A percentile compares a stretch with the other conserved stretches of the same genome.
These are phyloP conservation scores for Apocrypta bakeri DNA, from an alignment of 1,140 invertebrate species.

Conservation along the genomic window DNA sequence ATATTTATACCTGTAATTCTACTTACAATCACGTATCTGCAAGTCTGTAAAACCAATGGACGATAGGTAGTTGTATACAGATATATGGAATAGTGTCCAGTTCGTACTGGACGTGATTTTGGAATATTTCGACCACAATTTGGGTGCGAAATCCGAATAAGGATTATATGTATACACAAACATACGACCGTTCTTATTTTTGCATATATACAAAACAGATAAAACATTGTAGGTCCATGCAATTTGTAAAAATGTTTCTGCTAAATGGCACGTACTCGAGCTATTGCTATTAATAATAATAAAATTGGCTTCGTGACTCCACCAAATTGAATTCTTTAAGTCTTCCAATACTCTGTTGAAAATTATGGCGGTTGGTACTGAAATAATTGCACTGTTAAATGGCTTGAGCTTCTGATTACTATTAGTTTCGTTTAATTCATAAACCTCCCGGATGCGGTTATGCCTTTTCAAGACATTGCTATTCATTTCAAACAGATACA, in stretches of 20 bases:
- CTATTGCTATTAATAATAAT: not conserved
- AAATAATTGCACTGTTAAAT: not conserved
- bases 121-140: not conserved
- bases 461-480: not conserved
- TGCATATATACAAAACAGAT: not conserved
- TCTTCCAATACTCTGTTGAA: not conserved
- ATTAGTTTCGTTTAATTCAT: not conserved
- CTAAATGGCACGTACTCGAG: not conserved
- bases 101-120: not conserved
- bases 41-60: not conserved
- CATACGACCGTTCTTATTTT: not conserved
- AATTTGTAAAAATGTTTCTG: not conserved
- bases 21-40: not conserved
- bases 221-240: not conserved
- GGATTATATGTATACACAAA: not conserved
- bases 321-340: not conserved
- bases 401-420: not conserved
- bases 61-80: too few relatives aligned
- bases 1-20: not conserved
- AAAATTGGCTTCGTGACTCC: not conserved
- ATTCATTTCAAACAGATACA: too few relatives aligned
- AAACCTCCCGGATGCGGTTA: not conserved
- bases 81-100: not conserved
- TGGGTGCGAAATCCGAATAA: too few relatives aligned
- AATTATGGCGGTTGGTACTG: not conserved